phyloP scores from a whole-genome alignment of 2,888 invertebrate genomes.

The Pardosa pseudoannulata region DNA sequence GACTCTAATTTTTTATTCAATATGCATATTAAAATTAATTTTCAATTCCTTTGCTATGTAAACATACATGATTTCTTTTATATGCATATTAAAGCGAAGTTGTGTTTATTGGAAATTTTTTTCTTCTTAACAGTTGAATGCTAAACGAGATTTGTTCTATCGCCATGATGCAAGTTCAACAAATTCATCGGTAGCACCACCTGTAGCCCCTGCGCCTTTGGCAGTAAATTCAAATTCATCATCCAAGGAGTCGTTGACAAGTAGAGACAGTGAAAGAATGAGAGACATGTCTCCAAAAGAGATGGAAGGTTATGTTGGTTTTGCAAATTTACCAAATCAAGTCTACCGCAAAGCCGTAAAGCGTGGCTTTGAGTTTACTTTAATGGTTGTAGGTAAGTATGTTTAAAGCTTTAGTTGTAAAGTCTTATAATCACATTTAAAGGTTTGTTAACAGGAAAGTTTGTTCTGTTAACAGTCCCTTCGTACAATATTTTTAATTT shows the following conservation, averaged over 20 bases:
- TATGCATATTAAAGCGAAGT: no score
- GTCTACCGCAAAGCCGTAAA: conserved; percentile 75
- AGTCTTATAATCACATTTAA: no score
- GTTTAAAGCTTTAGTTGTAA: no score
- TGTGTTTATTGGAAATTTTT: neutral
- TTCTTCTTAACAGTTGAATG: conserved; percentile 35
- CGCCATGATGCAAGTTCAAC: conserved; percentile 46
- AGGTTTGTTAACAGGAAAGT: no score
- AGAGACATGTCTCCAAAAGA: conserved; percentile 70
- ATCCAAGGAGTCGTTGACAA: conserved; percentile 59
- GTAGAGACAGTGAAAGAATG: conserved; percentile 59
- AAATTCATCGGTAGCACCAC: conserved; percentile 42
- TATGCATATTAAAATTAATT: no score
- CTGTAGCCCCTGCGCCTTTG: conserved; percentile 27
- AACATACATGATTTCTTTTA: no score
- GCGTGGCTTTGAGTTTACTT: conserved; percentile 74
- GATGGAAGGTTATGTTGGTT: conserved; percentile 73
- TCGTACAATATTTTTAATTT: no score
- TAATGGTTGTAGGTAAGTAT: conserved; percentile 74
- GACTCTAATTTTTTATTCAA: no score
- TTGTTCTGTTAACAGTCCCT: no score
- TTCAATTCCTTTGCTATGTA: no score
- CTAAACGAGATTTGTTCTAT: conserved; percentile 62
- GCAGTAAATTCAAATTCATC: conserved; percentile 58
- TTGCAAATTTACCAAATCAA: conserved; percentile 74